A percentile compares a stretch with the other conserved stretches of the same genome.
Conservation (phyloP, 2,888 invertebrate genomes). For the Leucoma salicis region DNA sequence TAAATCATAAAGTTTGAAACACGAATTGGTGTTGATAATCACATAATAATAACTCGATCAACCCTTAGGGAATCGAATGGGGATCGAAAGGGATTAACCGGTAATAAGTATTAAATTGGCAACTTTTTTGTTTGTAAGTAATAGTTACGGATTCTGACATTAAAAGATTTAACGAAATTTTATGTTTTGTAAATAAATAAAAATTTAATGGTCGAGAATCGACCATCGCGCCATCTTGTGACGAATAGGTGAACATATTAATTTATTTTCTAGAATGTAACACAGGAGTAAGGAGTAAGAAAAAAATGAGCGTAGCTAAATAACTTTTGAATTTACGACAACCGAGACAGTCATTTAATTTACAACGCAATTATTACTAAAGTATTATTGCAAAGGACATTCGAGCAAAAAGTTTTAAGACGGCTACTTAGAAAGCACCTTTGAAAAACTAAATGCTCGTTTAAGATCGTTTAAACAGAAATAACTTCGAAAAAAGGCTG, state of each 20-base stretch:
- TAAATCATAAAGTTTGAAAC: slow-evolving; percentile 76
- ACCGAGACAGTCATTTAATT: slow-evolving; percentile 61
- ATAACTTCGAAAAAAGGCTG: slow-evolving; percentile 61
- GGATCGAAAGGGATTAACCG: slow-evolving; percentile 35
- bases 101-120: slow-evolving; percentile 32
- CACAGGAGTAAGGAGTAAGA: background rate
- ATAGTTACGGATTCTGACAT: no score
- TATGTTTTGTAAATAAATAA: background rate
- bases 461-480: slow-evolving; percentile 75
- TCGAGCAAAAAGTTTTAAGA: slow-evolving; percentile 58
- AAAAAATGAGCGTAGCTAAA: slow-evolving; percentile 33
- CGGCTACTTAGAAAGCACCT: slow-evolving; percentile 75
- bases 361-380: slow-evolving; percentile 69
- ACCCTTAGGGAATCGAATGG: slow-evolving; percentile 49
- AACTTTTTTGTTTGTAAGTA: slow-evolving; percentile 20
- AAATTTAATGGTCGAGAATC: no score
- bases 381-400: slow-evolving; percentile 71
- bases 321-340: slow-evolving; percentile 63
- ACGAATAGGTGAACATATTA: slow-evolving; percentile 8
- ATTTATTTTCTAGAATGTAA: background rate
- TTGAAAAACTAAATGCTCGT: slow-evolving; percentile 78
- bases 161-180: no score
- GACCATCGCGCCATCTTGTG: slow-evolving; percentile 28
- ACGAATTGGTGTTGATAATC: slow-evolving; percentile 69
- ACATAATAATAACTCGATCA: slow-evolving; percentile 69